Evolutionary conservation across 2,888 invertebrate species (phyloP).

Genomic region (Drepana falcataria): DNA sequence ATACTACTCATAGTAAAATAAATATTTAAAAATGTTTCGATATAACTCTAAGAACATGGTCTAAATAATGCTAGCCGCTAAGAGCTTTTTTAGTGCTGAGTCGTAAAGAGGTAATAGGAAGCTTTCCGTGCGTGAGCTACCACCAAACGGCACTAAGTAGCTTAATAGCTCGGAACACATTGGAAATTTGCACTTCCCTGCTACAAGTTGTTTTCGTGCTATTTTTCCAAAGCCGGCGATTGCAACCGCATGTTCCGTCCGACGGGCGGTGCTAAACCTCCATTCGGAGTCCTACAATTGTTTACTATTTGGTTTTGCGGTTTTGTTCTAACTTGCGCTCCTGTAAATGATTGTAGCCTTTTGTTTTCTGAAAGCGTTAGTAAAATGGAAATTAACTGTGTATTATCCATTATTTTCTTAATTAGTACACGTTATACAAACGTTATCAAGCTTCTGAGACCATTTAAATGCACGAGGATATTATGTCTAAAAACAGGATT

Average conservation of each 20-base stretch:
- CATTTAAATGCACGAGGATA: not conserved
- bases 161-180: constrained; percentile 57
- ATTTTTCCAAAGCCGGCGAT: constrained; percentile 16
- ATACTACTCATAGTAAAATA: too few relatives aligned
- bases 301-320: not conserved
- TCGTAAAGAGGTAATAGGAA: constrained; percentile 23
- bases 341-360: too few relatives aligned
- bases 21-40: too few relatives aligned
- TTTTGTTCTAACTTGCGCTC: too few relatives aligned
- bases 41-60: too few relatives aligned
- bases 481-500: not conserved
- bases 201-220: constrained; percentile 20
- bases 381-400: too few relatives aligned
- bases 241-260: constrained; percentile 5
- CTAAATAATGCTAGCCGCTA: not conserved
- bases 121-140: constrained; percentile 36
- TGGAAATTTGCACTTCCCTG: constrained; percentile 51
- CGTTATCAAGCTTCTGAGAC: not conserved
- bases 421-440: too few relatives aligned
- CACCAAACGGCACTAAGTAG: constrained; percentile 41
- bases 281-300: not conserved
- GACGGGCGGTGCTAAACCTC: not conserved
- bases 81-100: constrained; percentile 18
- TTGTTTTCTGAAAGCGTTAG: too few relatives aligned
- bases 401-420: too few relatives aligned